A percentile compares a stretch with the other conserved stretches of the same genome.
Evolutionary conservation across 2,888 invertebrate species (phyloP).

Genomic region (Girardia tigrina): DNA sequence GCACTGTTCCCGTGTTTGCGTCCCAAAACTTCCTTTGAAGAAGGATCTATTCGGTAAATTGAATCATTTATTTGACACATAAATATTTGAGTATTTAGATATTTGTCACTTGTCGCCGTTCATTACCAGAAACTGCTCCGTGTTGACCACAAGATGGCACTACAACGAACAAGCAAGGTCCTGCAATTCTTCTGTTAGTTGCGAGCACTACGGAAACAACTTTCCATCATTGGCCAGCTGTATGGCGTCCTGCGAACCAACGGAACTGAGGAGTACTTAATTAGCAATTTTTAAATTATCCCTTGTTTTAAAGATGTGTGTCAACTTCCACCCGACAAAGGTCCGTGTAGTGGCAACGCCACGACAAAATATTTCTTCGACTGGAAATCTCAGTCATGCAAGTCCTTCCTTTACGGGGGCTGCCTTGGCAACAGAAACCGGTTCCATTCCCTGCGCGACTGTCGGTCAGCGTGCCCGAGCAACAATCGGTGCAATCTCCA

Average conservation of each 20-base stretch:
- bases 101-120: neutral
- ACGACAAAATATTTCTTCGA: slow-evolving; percentile 14
- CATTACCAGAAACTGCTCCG: neutral
- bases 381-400: slow-evolving; percentile 11
- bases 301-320: slow-evolving; percentile 13
- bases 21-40: neutral
- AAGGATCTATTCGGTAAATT: slow-evolving; percentile 9
- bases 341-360: slow-evolving; percentile 6
- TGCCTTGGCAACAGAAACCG: slow-evolving; percentile 29
- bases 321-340: slow-evolving; percentile 10
- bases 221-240: neutral
- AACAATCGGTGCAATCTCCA: neutral
- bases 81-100: neutral
- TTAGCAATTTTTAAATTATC: no score
- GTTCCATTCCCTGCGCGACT: slow-evolving; percentile 11
- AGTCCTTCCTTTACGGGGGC: slow-evolving; percentile 7
- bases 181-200: neutral
- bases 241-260: neutral
- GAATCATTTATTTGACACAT: neutral
- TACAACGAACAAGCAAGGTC: neutral
- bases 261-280: neutral
- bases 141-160: neutral
- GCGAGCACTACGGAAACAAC: neutral
- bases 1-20: neutral
- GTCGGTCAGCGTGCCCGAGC: neutral